Evolutionary conservation across 2,797 vertebrate genomes (phyloP).

Genomic region (Epinephelus malabaricus): DNA sequence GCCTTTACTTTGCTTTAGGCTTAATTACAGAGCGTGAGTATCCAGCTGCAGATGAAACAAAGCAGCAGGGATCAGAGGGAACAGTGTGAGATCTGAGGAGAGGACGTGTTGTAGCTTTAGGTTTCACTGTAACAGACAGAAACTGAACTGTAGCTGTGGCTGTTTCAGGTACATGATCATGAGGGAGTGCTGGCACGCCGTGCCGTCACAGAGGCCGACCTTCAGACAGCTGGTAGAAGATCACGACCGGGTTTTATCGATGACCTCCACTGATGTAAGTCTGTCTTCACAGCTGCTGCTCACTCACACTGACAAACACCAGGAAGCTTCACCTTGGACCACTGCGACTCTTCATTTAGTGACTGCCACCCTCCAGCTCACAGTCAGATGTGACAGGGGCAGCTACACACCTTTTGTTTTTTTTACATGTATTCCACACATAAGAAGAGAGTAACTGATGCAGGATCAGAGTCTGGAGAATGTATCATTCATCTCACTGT

Average conservation of each 20-base stretch:
- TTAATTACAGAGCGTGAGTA: conserved; percentile 16
- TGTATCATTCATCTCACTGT: too few relatives aligned
- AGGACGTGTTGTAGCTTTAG: background rate
- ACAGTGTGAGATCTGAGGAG: conserved; percentile 3
- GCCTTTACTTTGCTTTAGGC: conserved; percentile 15
- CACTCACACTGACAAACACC: background rate
- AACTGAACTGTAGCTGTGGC: background rate
- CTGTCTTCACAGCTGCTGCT: conserved; percentile 25
- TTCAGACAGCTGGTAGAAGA: conserved; percentile 99
- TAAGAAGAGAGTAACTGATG: too few relatives aligned
- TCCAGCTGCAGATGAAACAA: conserved; percentile 31
- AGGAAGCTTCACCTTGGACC: background rate
- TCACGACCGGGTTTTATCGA: conserved; percentile 94
- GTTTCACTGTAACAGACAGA: background rate
- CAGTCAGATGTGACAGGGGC: too few relatives aligned
- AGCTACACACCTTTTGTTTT: too few relatives aligned
- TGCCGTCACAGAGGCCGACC: conserved; percentile 96
- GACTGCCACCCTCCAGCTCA: too few relatives aligned
- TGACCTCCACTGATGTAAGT: conserved; percentile 97
- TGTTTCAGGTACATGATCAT: conserved; percentile 97
- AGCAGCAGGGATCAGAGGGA: background rate
- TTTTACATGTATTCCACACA: too few relatives aligned
- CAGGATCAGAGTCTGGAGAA: too few relatives aligned
- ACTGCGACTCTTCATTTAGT: background rate
- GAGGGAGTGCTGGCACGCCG: conserved; percentile 97